Conservation (phyloP, 2,797 vertebrate species). For the Oophaga sylvatica region DNA sequence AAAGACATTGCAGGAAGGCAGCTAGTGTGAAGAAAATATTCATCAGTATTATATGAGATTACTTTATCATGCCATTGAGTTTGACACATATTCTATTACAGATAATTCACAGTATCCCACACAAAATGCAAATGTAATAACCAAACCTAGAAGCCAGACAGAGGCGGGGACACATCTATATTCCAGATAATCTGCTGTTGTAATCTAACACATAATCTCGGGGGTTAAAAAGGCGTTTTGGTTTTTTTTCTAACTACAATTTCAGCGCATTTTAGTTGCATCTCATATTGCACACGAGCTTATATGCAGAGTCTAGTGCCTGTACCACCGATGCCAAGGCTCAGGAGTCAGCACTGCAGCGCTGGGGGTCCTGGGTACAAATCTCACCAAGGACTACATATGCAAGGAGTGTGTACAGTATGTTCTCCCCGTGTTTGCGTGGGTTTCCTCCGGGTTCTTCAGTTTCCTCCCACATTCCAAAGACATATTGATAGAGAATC, state of each 20-base stretch:
- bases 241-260: too few relatives aligned
- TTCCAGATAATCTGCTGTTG: slow-evolving; percentile 34
- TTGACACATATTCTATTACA: slow-evolving; percentile 70
- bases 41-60: slow-evolving; percentile 71
- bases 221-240: not conserved
- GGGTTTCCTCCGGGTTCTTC: too few relatives aligned
- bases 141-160: slow-evolving; percentile 31
- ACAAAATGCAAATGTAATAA: slow-evolving; percentile 73
- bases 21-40: slow-evolving; percentile 76
- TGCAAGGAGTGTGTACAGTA: too few relatives aligned
- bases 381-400: too few relatives aligned
- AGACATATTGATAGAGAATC: too few relatives aligned
- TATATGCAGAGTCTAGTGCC: not conserved
- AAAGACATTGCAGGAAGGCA: slow-evolving; percentile 71
- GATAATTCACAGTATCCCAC: slow-evolving; percentile 66
- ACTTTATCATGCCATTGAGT: slow-evolving; percentile 68
- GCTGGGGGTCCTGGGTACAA: too few relatives aligned
- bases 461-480: too few relatives aligned
- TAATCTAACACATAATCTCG: slow-evolving; percentile 11
- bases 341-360: too few relatives aligned
- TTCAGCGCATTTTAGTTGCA: not conserved
- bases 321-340: not conserved
- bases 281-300: not conserved
- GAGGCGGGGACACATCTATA: not conserved
- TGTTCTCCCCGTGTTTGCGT: too few relatives aligned